Evolutionary conservation across 2,113 vertebrate genomes (phyloP).

Genomic region (Notechis scutatus): DNA sequence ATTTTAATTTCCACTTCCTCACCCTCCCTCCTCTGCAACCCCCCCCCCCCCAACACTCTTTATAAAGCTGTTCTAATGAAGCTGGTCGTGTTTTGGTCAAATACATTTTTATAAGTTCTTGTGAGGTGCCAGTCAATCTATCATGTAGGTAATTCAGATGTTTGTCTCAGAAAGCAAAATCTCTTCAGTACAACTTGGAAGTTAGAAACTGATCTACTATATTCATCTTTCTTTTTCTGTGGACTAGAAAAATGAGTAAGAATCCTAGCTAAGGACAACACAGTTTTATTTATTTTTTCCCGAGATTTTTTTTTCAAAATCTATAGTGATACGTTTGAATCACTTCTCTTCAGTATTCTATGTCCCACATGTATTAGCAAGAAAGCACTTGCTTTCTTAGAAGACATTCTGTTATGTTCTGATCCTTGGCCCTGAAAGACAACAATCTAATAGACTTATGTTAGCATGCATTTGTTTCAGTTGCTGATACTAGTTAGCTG

Average conservation of each 20-base stretch:
- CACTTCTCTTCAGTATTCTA: not conserved
- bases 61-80: not conserved
- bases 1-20: not conserved
- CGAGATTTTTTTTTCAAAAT: not conserved
- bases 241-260: not conserved
- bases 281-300: not conserved
- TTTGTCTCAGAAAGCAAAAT: not conserved
- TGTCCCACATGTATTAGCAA: not conserved
- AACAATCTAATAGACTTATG: not conserved
- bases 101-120: not conserved
- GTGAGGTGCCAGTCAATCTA: not conserved
- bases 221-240: not conserved
- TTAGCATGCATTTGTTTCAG: not conserved
- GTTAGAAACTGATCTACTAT: not conserved
- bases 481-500: not conserved
- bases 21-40: not conserved
- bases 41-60: not conserved
- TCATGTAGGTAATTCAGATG: not conserved
- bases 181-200: not conserved
- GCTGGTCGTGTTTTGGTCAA: not conserved
- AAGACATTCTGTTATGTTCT: not conserved
- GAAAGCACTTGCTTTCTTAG: not conserved
- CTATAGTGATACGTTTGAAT: not conserved
- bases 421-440: not conserved
- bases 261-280: not conserved